Evolutionary conservation across 64 coral and sea anemone genomes (phyloP).

Genomic region (Acropora yongei): DNA sequence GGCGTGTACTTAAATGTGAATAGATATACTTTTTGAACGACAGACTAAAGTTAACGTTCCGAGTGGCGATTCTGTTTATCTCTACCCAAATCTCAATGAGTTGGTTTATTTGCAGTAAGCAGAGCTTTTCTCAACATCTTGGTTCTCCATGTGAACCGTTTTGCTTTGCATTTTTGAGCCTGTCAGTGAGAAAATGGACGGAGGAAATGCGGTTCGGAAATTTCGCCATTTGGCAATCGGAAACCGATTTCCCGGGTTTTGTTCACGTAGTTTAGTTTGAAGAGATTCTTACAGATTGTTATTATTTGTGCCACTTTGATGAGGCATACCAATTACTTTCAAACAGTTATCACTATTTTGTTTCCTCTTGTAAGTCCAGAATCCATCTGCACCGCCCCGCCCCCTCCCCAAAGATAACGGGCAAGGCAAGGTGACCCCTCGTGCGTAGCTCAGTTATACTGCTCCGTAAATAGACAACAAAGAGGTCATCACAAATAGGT

Average conservation of each 20-base stretch:
- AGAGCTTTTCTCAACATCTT: neutral
- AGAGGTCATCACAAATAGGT: too few species aligned
- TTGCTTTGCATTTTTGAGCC: neutral
- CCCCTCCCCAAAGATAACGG: too few species aligned
- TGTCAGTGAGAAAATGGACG: neutral
- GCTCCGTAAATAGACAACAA: too few species aligned
- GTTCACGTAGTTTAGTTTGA: neutral
- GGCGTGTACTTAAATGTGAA: neutral
- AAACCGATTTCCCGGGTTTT: neutral
- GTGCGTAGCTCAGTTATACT: too few species aligned
- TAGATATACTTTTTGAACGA: slow-evolving; percentile 7
- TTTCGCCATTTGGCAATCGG: slow-evolving; percentile 15
- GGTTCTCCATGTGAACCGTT: neutral
- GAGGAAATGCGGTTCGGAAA: slow-evolving; percentile 12
- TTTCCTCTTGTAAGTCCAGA: too few species aligned
- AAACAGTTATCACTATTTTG: too few species aligned
- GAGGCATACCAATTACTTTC: neutral
- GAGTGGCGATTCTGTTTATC: slow-evolving; percentile 13
- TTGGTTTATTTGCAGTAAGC: neutral
- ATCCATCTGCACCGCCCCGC: too few species aligned
- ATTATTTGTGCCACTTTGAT: neutral
- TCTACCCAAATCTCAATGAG: neutral
- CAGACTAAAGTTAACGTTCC: slow-evolving; percentile 24
- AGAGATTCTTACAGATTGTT: neutral
- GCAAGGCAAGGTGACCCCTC: too few species aligned